Evolutionary conservation across 2,113 vertebrate species (phyloP).

Genomic region (Carassius auratus): DNA sequence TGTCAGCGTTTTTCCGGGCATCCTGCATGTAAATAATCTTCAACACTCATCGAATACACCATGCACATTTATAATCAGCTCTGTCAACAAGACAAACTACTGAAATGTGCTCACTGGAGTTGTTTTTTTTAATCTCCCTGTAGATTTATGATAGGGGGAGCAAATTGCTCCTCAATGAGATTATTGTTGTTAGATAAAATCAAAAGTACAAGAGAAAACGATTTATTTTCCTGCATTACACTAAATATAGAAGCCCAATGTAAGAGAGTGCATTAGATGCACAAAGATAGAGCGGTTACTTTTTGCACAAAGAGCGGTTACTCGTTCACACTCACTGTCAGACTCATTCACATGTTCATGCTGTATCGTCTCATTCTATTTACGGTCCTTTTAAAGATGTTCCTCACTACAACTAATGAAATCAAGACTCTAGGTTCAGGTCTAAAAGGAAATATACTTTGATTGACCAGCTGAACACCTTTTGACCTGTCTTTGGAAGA

Average conservation of each 20-base stretch:
- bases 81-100: conserved; percentile 2
- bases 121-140: neutral
- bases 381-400: neutral
- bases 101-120: neutral
- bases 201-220: neutral
- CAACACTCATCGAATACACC: neutral
- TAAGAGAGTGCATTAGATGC: neutral
- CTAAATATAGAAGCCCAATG: neutral
- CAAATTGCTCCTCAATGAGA: neutral
- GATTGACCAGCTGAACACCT: neutral
- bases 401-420: neutral
- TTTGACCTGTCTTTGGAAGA: conserved; percentile 10
- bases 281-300: neutral
- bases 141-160: neutral
- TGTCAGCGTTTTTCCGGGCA: neutral
- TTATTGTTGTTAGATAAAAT: neutral
- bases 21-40: neutral
- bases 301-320: neutral
- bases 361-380: neutral
- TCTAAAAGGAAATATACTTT: conserved; percentile 8
- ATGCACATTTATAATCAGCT: neutral
- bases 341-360: neutral
- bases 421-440: conserved; percentile 10
- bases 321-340: neutral
- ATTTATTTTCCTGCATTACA: neutral